Conservation (phyloP, 1,140 invertebrate genomes). For the Megalopta genalis region DNA sequence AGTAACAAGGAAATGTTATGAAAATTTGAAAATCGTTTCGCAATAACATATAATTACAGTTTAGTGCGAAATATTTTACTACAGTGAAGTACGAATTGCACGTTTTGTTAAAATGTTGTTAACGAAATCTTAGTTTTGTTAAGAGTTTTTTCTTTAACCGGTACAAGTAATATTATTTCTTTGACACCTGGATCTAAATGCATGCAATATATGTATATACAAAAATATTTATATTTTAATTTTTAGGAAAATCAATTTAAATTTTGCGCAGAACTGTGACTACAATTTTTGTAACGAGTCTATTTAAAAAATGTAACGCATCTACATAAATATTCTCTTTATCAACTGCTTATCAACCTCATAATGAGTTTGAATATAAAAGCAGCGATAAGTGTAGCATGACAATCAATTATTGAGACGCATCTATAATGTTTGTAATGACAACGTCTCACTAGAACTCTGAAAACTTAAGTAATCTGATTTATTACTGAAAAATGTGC, state of each 20-base stretch:
- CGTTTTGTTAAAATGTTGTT: not conserved
- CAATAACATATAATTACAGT: not conserved
- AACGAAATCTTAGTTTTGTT: not conserved
- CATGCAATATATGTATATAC: too few species aligned
- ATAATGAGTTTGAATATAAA: not conserved
- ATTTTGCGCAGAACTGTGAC: not conserved
- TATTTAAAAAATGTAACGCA: not conserved
- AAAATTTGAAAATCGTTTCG: conserved; percentile 1
- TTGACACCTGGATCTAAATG: too few species aligned
- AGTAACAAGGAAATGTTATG: not conserved
- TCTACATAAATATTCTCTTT: not conserved
- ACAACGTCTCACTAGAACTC: too few species aligned
- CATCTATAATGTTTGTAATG: not conserved
- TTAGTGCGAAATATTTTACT: conserved; percentile 12
- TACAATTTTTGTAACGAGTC: too few species aligned
- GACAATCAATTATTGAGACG: not conserved
- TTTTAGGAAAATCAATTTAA: not conserved
- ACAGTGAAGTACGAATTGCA: not conserved
- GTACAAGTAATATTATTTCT: too few species aligned
- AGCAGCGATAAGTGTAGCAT: not conserved
- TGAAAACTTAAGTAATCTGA: too few species aligned
- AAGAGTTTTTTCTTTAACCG: not conserved
- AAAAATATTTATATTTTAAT: too few species aligned
- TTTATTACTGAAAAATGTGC: too few species aligned
- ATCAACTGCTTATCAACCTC: not conserved